Percentiles rank a stretch among this genome's conserved stretches.
These are phyloP conservation scores for Hippocampus kuda DNA, from an alignment of 2,797 vertebrate species.

Conservation along the genomic window DNA sequence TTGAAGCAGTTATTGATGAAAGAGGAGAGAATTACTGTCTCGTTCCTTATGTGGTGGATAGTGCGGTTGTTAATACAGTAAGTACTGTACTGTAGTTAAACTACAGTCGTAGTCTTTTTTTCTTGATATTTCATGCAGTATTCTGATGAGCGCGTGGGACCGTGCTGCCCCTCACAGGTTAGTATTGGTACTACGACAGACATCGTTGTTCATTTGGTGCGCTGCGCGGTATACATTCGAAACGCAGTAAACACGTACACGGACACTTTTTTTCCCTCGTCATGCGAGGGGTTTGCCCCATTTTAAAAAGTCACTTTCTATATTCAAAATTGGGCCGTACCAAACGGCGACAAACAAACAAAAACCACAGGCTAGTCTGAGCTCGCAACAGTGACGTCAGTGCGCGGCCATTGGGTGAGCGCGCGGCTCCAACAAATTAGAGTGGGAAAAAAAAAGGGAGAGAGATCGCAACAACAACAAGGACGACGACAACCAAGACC, in stretches of 20 bases:
- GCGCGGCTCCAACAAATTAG: constrained; percentile 31
- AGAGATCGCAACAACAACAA: constrained; percentile 35
- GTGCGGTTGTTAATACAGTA: no score
- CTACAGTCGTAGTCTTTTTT: no score
- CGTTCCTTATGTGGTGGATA: no score
- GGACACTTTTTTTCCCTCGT: neutral
- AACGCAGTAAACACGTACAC: no score
- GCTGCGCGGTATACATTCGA: no score
- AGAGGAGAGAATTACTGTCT: no score
- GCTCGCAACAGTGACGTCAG: constrained; percentile 70
- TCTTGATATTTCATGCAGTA: no score
- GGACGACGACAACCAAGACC: constrained; percentile 7
- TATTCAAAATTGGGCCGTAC: neutral
- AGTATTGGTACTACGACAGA: neutral
- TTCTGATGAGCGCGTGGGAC: neutral
- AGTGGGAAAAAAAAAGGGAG: neutral
- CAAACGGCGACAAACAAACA: constrained; percentile 47
- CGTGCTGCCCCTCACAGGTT: neutral
- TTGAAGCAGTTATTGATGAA: no score
- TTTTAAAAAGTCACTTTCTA: neutral
- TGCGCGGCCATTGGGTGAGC: constrained; percentile 56
- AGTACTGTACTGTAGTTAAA: no score
- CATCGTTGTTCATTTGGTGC: neutral
- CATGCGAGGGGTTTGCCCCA: neutral
- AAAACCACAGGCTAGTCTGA: constrained; percentile 49